Evolutionary conservation across 2,113 vertebrate species (phyloP).

Genomic region (Columba janthina): DNA sequence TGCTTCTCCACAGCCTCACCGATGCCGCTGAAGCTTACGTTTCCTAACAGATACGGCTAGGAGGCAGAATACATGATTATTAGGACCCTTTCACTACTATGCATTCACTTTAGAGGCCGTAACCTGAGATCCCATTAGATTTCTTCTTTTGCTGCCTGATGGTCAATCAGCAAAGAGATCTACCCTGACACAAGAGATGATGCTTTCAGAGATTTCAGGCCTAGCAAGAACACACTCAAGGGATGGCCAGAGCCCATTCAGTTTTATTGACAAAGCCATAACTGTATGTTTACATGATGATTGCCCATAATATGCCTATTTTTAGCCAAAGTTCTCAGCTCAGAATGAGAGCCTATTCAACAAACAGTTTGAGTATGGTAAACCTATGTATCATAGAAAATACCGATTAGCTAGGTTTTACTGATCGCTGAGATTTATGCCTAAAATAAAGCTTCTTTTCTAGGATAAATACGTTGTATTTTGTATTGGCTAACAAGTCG

Average conservation of each 20-base stretch:
- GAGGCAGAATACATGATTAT: not conserved
- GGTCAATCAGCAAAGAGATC: not conserved
- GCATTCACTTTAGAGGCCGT: not conserved
- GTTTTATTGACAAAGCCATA: not conserved
- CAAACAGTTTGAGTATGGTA: not conserved
- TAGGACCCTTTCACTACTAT: not conserved
- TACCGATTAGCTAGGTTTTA: not conserved
- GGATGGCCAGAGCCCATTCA: not conserved
- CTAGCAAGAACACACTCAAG: not conserved
- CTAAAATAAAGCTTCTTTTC: not conserved
- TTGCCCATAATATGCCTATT: not conserved
- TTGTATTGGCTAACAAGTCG: slow-evolving; percentile 14
- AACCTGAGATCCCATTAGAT: not conserved
- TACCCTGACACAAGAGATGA: not conserved
- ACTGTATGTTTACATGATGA: not conserved
- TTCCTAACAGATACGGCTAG: not conserved
- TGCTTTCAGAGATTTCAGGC: not conserved
- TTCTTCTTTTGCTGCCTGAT: not conserved
- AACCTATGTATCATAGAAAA: not conserved
- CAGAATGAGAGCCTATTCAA: not conserved
- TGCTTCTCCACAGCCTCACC: not conserved
- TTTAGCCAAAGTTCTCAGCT: not conserved
- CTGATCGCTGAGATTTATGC: not conserved
- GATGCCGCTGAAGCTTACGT: not conserved
- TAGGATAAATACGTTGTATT: not conserved